These are phyloP conservation scores for Cheilosia soror DNA, from an alignment of 2,888 invertebrate species.

Conservation along the genomic window DNA sequence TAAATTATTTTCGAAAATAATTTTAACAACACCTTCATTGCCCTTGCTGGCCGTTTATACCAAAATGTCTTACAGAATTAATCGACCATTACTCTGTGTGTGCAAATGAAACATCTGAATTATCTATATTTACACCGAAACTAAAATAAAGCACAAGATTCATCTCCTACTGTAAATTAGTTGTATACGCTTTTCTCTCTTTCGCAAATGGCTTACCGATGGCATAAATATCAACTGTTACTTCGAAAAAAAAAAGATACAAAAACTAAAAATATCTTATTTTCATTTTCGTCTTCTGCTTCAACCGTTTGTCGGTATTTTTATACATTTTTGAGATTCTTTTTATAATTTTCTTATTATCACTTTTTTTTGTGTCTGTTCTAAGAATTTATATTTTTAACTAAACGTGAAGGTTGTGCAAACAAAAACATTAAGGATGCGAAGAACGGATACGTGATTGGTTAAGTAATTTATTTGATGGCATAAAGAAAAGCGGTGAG, in stretches of 20 bases:
- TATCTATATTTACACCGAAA: conserved; percentile 59
- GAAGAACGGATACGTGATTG: conserved; percentile 22
- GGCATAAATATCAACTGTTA: conserved; percentile 68
- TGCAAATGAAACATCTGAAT: conserved; percentile 64
- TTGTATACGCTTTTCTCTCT: not conserved
- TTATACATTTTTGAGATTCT: conserved; percentile 70
- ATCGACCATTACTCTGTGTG: conserved; percentile 69
- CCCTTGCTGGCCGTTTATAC: conserved; percentile 24
- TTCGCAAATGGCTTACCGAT: conserved; percentile 49
- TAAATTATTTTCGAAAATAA: conserved; percentile 32
- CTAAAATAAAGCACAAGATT: conserved; percentile 57
- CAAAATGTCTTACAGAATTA: conserved; percentile 55
- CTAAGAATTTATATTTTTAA: conserved; percentile 51
- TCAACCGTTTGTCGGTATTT: conserved; percentile 66
- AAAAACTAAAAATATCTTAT: conserved; percentile 55
- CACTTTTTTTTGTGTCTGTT: conserved; percentile 31
- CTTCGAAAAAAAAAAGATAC: conserved; percentile 35
- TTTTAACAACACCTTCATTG: conserved; percentile 40
- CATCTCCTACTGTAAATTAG: conserved; percentile 7
- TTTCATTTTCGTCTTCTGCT: conserved; percentile 63
- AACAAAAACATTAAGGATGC: conserved; percentile 28
- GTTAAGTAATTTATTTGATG: conserved; percentile 49
- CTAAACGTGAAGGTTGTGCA: conserved; percentile 67
- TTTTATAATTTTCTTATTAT: conserved; percentile 60
- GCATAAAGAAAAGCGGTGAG: not conserved